Evolutionary conservation across 2,888 invertebrate species (phyloP).

Genomic region (Gryllus longicercus): DNA sequence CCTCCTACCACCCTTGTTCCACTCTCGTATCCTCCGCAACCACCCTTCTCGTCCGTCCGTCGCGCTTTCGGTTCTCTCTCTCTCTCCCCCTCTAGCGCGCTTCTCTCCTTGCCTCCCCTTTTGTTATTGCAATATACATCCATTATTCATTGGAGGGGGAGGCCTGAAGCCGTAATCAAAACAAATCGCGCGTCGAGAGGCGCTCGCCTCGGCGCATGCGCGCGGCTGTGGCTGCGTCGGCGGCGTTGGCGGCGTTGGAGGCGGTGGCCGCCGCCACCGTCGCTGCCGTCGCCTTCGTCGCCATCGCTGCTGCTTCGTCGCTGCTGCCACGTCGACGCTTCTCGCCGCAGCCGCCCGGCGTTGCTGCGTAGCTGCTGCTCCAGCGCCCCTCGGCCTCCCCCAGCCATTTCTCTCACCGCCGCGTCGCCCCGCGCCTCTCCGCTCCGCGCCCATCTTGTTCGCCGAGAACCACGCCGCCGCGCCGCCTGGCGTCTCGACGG

Average conservation of each 20-base stretch:
- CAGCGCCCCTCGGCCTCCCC: too few relatives aligned
- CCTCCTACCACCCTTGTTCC: background rate
- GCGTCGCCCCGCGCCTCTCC: background rate
- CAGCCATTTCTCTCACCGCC: too few relatives aligned
- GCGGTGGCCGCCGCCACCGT: background rate
- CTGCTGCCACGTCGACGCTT: background rate
- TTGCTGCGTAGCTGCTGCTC: too few relatives aligned
- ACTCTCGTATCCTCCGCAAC: slow-evolving; percentile 18
- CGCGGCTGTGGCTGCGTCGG: slow-evolving; percentile 18
- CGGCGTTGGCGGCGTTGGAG: background rate
- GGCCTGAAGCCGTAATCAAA: slow-evolving; percentile 38
- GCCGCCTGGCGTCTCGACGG: background rate
- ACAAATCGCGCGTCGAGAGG: slow-evolving; percentile 39
- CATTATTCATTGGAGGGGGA: slow-evolving; percentile 39
- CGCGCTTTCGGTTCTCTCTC: background rate
- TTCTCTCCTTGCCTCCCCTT: slow-evolving; percentile 32
- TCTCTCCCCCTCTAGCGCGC: slow-evolving; percentile 22
- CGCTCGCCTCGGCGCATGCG: slow-evolving; percentile 23
- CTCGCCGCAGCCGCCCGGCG: background rate
- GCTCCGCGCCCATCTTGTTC: background rate
- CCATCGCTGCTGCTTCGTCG: background rate
- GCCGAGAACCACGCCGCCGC: too few relatives aligned
- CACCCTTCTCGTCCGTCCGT: slow-evolving; percentile 18
- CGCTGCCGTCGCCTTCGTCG: background rate
- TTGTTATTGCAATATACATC: slow-evolving; percentile 40